Conservation (phyloP, 1,140 invertebrate species). For the Phthorimaea operculella region DNA sequence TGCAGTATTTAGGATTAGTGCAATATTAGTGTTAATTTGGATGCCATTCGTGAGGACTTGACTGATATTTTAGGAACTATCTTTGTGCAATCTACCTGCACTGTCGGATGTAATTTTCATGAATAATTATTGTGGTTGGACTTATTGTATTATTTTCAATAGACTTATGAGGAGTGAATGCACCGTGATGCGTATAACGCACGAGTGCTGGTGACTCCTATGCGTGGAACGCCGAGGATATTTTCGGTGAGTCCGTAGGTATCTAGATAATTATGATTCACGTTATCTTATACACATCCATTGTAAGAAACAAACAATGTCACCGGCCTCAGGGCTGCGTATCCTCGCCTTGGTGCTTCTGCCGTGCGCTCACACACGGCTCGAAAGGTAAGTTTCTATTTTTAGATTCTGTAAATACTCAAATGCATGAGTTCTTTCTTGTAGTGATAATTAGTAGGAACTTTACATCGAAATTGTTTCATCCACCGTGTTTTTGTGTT, state of each 20-base stretch:
- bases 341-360: no score
- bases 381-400: no score
- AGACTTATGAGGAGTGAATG: conserved; percentile 32
- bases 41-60: not conserved
- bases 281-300: conserved; percentile 9
- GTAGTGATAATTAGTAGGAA: no score
- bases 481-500: no score
- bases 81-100: conserved; percentile 62
- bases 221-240: conserved; percentile 20
- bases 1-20: conserved; percentile 48
- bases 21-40: conserved; percentile 29
- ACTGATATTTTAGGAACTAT: conserved; percentile 27
- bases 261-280: conserved; percentile 21
- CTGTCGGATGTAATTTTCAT: conserved; percentile 51
- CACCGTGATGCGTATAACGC: conserved; percentile 38
- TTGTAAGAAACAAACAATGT: conserved; percentile 6
- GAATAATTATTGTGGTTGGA: conserved; percentile 46
- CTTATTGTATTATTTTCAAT: conserved; percentile 38
- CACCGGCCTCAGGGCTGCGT: not conserved
- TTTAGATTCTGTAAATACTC: no score
- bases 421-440: no score
- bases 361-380: no score
- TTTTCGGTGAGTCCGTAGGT: conserved; percentile 45
- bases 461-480: no score
- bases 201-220: conserved; percentile 19